Evolutionary conservation across 2,888 invertebrate genomes (phyloP).

Genomic region (Heliconius hortense): DNA sequence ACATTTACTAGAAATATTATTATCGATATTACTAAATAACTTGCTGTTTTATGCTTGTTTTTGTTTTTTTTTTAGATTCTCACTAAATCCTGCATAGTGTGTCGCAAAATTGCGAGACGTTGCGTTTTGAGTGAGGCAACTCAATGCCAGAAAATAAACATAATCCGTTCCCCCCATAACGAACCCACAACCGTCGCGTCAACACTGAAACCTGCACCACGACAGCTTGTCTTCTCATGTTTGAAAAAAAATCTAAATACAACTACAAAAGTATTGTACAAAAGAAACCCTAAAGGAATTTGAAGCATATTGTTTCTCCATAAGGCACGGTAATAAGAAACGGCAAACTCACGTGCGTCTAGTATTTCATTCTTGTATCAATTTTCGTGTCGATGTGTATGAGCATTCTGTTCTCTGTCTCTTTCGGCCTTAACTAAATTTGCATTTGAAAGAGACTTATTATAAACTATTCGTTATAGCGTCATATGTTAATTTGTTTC

Average conservation of each 20-base stretch:
- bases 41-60: background rate
- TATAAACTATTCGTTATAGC: constrained; percentile 19
- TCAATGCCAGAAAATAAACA: background rate
- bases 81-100: too few relatives aligned
- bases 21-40: background rate
- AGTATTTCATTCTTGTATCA: constrained; percentile 44
- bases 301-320: constrained; percentile 53
- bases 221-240: background rate
- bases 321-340: constrained; percentile 55
- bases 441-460: constrained; percentile 29
- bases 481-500: constrained; percentile 25
- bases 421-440: constrained; percentile 21
- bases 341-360: constrained; percentile 38
- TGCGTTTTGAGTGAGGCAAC: background rate
- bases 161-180: too few relatives aligned
- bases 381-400: constrained; percentile 38
- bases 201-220: too few relatives aligned
- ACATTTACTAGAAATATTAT: background rate
- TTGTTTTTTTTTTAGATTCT: too few relatives aligned
- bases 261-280: background rate
- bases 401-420: constrained; percentile 10
- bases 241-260: background rate
- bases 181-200: too few relatives aligned
- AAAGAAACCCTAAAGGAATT: constrained; percentile 41
- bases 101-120: background rate